These are phyloP conservation scores for Scaptomyza parva DNA, from an alignment of 2,888 invertebrate species.

Conservation along the genomic window DNA sequence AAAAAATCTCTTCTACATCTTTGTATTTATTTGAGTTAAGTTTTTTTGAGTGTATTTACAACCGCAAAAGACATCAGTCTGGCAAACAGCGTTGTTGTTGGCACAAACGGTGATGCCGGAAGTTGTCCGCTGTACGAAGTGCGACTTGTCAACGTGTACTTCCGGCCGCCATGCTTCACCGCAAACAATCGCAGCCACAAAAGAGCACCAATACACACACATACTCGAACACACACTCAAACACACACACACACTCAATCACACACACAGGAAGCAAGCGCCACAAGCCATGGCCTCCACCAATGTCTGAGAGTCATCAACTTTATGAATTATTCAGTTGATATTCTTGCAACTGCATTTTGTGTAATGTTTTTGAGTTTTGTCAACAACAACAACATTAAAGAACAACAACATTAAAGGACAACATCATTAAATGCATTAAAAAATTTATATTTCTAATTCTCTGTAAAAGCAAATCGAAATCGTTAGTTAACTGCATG, in stretches of 20 bases:
- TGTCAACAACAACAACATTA: slow-evolving; percentile 10
- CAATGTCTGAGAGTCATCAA: slow-evolving; percentile 33
- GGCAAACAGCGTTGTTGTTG: slow-evolving; percentile 3
- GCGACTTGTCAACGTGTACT: slow-evolving; percentile 81
- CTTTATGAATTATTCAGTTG: slow-evolving; percentile 78
- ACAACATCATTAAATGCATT: slow-evolving; percentile 4
- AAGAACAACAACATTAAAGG: slow-evolving; percentile 3
- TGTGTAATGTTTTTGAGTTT: slow-evolving; percentile 14
- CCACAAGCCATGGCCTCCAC: slow-evolving; percentile 24
- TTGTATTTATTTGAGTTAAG: too few relatives aligned
- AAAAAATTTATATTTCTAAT: not conserved
- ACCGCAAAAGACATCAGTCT: slow-evolving; percentile 44
- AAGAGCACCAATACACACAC: slow-evolving; percentile 17
- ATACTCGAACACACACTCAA: too few relatives aligned
- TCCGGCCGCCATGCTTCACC: slow-evolving; percentile 74
- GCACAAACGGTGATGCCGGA: slow-evolving; percentile 50
- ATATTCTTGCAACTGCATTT: slow-evolving; percentile 38
- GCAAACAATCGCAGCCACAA: slow-evolving; percentile 52
- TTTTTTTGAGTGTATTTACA: slow-evolving; percentile 15
- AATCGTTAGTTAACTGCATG: too few relatives aligned
- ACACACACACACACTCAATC: slow-evolving; percentile 24
- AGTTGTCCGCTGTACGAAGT: slow-evolving; percentile 79
- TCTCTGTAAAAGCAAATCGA: not conserved
- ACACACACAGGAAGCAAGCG: slow-evolving; percentile 58
- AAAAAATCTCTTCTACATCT: too few relatives aligned